A percentile compares a stretch with the other conserved stretches of the same genome.
Conservation (phyloP, 2,113 vertebrate genomes). For the Mohoua ochrocephala region DNA sequence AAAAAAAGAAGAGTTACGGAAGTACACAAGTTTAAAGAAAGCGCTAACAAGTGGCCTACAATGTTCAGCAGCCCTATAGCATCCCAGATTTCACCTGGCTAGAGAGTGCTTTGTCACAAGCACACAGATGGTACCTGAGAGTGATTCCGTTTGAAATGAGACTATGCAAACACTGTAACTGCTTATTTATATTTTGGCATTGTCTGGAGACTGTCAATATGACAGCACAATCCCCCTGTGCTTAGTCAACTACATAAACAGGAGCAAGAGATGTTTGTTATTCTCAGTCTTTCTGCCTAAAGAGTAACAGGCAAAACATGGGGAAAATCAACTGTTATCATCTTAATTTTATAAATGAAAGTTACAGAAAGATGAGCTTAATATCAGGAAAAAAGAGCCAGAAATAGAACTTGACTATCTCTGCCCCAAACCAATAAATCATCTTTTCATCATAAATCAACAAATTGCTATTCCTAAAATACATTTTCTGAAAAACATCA, state of each 20-base stretch:
- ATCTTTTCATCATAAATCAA: neutral
- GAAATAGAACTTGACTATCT: neutral
- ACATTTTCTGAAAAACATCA: neutral
- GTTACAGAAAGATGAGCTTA: neutral
- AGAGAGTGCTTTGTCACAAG: neutral
- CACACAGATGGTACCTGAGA: neutral
- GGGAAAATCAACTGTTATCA: neutral
- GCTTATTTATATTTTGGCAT: neutral
- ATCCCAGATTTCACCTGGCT: neutral
- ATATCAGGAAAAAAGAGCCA: neutral
- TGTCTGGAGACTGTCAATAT: neutral
- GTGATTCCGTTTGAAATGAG: neutral
- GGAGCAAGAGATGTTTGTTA: neutral
- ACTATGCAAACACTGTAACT: neutral
- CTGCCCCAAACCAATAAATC: neutral
- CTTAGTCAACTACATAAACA: neutral
- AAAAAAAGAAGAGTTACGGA: neutral
- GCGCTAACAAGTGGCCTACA: neutral
- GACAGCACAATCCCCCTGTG: neutral
- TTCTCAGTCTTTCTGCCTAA: neutral
- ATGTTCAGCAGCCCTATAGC: neutral
- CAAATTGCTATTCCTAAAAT: neutral
- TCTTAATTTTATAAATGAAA: neutral
- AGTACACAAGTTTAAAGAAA: neutral
- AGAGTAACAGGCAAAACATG: neutral